Evolutionary conservation across 2,797 vertebrate species (phyloP).

Genomic region (Furcifer pardalis): DNA sequence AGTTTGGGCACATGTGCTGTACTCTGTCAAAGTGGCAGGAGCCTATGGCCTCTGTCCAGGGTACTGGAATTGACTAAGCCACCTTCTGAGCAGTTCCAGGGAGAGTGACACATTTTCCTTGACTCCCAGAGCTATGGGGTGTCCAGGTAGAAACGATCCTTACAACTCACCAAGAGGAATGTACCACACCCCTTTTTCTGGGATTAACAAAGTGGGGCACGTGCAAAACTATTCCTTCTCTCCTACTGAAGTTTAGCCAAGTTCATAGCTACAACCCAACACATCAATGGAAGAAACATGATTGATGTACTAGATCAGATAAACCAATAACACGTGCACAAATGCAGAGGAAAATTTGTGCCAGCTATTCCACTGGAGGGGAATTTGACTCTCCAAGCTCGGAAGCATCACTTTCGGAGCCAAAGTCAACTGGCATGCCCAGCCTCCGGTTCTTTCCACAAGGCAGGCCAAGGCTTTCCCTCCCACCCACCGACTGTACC

Average conservation of each 20-base stretch:
- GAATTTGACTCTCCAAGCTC: constrained; percentile 11
- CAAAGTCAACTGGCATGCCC: accelerated
- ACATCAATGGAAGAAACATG: constrained; percentile 29
- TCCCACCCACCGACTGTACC: too few species aligned
- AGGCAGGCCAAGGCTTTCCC: background rate
- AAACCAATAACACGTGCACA: constrained; percentile 32
- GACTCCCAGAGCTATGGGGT: too few species aligned
- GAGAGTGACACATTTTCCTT: background rate
- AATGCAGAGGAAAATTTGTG: constrained; percentile 12
- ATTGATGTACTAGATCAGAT: constrained; percentile 26
- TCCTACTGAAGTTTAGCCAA: background rate
- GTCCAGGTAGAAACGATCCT: too few species aligned
- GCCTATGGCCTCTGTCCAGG: background rate
- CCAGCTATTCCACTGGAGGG: constrained; percentile 20
- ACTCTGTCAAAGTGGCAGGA: background rate
- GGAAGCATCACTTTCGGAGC: too few species aligned
- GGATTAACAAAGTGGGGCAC: background rate
- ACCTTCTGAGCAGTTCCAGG: background rate
- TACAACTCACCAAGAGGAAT: too few species aligned
- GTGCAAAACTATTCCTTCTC: too few species aligned
- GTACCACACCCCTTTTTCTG: background rate
- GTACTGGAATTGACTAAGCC: background rate
- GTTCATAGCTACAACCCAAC: constrained; percentile 14
- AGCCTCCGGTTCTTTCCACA: background rate
- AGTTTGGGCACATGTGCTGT: too few species aligned